phyloP scores from a whole-genome alignment of 2,888 invertebrate genomes.

The Pegoplata infirma region DNA sequence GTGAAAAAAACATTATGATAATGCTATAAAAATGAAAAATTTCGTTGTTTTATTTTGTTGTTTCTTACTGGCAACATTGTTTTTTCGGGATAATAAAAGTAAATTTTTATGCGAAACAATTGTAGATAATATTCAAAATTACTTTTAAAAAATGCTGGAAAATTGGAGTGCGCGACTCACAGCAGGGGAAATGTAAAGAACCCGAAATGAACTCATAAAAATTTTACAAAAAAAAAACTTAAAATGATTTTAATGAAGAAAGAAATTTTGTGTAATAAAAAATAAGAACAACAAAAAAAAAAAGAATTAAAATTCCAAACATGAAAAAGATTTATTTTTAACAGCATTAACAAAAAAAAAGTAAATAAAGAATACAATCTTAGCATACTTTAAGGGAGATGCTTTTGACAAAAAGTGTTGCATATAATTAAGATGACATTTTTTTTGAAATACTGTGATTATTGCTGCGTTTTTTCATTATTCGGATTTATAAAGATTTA shows the following conservation, averaged over 20 bases:
- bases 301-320: background rate
- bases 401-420: too few relatives aligned
- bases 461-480: too few relatives aligned
- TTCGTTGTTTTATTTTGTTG: background rate
- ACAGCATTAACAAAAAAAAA: too few relatives aligned
- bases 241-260: background rate
- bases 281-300: background rate
- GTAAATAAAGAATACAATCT: too few relatives aligned
- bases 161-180: background rate
- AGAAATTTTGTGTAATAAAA: background rate
- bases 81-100: constrained; percentile 52
- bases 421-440: too few relatives aligned
- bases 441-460: too few relatives aligned
- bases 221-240: background rate
- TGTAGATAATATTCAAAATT: constrained; percentile 55
- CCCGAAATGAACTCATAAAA: background rate
- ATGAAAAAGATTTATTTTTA: background rate
- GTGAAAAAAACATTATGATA: constrained; percentile 16
- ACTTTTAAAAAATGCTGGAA: constrained; percentile 7
- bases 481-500: too few relatives aligned
- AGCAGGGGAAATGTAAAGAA: too few relatives aligned
- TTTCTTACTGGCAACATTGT: constrained; percentile 28
- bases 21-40: constrained; percentile 36
- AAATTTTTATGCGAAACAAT: constrained; percentile 56
- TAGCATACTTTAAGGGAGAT: too few relatives aligned